Conservation (phyloP, 2,797 vertebrate species). For the Poeciliopsis turneri region DNA sequence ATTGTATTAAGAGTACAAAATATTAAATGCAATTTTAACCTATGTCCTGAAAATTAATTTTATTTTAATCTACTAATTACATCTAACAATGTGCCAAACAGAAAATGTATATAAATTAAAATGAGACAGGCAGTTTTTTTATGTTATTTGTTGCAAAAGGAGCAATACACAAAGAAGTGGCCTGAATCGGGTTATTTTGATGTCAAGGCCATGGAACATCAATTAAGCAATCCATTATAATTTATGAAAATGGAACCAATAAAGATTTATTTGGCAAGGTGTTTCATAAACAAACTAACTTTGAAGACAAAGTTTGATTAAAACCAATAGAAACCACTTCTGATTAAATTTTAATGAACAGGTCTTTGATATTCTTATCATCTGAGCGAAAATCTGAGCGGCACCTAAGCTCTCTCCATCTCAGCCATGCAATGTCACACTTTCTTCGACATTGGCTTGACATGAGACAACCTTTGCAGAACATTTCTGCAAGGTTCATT, state of each 20-base stretch:
- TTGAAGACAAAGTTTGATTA: conserved; percentile 54
- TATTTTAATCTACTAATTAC: conserved; percentile 16
- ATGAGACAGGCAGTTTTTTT: neutral
- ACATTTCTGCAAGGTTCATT: too few species aligned
- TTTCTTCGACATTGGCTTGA: conserved; percentile 22
- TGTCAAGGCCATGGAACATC: conserved; percentile 11
- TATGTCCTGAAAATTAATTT: conserved; percentile 19
- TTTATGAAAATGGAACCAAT: conserved; percentile 19
- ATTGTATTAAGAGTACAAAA: conserved; percentile 48
- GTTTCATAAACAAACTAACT: conserved; percentile 38
- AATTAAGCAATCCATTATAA: conserved; percentile 4
- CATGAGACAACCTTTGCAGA: conserved; percentile 33
- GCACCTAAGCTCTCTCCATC: conserved; percentile 41
- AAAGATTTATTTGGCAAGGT: conserved; percentile 20
- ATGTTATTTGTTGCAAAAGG: conserved; percentile 10
- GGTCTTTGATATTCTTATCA: conserved; percentile 59
- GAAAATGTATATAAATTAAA: conserved; percentile 4
- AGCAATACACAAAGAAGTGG: neutral
- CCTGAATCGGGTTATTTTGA: conserved; percentile 25
- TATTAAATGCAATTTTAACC: conserved; percentile 21
- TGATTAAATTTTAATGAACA: conserved; percentile 53
- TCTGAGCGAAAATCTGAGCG: conserved; percentile 41
- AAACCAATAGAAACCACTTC: conserved; percentile 49
- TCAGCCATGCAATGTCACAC: conserved; percentile 13
- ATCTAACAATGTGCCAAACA: conserved; percentile 14